A percentile compares a stretch with the other conserved stretches of the same genome.
Conservation (phyloP, 1,140 invertebrate genomes). For the Hycleus phaleratus region DNA sequence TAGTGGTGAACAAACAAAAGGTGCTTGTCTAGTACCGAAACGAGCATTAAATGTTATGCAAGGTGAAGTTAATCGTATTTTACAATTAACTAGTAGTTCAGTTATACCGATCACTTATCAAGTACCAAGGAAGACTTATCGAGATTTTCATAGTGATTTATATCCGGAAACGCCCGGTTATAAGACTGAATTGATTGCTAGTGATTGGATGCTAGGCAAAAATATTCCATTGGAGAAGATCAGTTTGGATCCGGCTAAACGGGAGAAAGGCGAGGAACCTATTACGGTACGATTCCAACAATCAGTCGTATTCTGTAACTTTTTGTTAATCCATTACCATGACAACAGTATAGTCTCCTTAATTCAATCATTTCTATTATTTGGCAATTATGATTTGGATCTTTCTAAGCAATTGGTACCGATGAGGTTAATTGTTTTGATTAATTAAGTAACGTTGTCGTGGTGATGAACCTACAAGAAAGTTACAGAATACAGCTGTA, state of each 20-base stretch:
- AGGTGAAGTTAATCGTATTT: slow-evolving; percentile 83
- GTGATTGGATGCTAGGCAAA: slow-evolving; percentile 69
- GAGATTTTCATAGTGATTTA: slow-evolving; percentile 87
- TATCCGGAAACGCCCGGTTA: slow-evolving; percentile 81
- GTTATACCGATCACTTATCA: slow-evolving; percentile 90
- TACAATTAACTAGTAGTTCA: slow-evolving; percentile 75
- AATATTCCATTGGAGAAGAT: slow-evolving; percentile 68
- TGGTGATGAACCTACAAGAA: no score
- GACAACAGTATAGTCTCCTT: no score
- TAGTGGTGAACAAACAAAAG: slow-evolving; percentile 83
- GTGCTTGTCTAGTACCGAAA: slow-evolving; percentile 85
- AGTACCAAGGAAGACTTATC: slow-evolving; percentile 73
- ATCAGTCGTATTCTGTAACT: no score
- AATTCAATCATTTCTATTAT: no score
- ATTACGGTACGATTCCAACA: slow-evolving; percentile 47
- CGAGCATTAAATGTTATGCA: slow-evolving; percentile 88
- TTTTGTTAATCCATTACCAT: no score
- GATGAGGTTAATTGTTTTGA: no score
- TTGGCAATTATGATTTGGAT: no score
- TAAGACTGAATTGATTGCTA: slow-evolving; percentile 64
- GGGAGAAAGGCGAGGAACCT: slow-evolving; percentile 50
- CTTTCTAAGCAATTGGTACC: no score
- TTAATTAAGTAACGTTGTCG: no score
- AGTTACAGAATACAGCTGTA: no score
- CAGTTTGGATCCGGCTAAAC: slow-evolving; percentile 67